Base-by-base conservation (phyloP, 2,113 vertebrate species). In the Bambusicola thoracicus region DNA sequence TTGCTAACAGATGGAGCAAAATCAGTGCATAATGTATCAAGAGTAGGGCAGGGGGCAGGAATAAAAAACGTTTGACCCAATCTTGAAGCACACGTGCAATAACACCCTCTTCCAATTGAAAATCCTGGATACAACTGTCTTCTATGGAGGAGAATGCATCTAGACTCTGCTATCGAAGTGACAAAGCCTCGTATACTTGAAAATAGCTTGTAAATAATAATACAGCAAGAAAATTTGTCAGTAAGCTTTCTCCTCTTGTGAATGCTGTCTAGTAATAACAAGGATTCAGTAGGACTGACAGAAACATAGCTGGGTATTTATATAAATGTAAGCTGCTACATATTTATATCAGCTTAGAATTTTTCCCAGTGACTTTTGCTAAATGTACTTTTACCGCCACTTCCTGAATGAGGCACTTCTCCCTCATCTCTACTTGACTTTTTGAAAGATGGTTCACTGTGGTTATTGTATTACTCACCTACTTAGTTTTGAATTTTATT, bases 21-120 rank as follows among this genome's bases (percentile, higher is more conserved):
- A 43, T 30, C 48, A 32, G 13, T 12, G 18, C 8, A 5, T 32
- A 22, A 20, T 7, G 4, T 8, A 17, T 2, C 0, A 8, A 18
- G 2, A 10, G 34, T 19, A 24, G 61, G 10, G 25, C 6, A 3
- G 6, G 17, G 53, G 17, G 53, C n/a, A n/a, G 21, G 6, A 55
- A 8, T 34, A 53, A 30, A 51, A 53, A 58, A n/a, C 20, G 61
- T 29, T 40, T 63, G 61, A 63, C 25, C 61, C 18, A 29, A 15
- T 18, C 56, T 56, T 46, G 40, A 56, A 84, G 63, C 11, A 19
- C 1, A 8, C 1, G 1, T 27, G 36, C 49, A 48, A 80, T 22
- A n/a, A 20, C 14, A 13, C 43, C 59, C 67, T 85, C 36, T 63
- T 72, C 18, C 18, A 22, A 15, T 30, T 43, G 40, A 30, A 53